A percentile compares a stretch with the other conserved stretches of the same genome.
Evolutionary conservation across 2,888 invertebrate genomes (phyloP).

Genomic region (Dascillus cervinus): DNA sequence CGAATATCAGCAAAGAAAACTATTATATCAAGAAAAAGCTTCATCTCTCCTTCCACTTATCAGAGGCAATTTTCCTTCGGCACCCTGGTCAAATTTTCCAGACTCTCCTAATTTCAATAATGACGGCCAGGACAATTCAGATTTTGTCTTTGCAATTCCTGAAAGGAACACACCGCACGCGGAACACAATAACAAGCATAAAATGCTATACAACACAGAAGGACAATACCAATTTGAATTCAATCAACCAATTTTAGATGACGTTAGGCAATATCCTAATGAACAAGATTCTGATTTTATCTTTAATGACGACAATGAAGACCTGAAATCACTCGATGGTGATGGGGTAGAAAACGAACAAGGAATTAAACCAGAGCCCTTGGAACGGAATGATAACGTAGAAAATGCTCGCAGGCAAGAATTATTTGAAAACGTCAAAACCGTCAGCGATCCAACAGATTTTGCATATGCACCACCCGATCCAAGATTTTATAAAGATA

Average conservation of each 20-base stretch:
- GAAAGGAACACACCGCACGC: no score
- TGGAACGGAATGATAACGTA: neutral
- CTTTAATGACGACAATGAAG: conserved; percentile 23
- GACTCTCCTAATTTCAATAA: neutral
- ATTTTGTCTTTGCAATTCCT: neutral
- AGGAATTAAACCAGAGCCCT: no score
- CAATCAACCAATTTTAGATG: conserved; percentile 25
- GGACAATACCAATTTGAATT: conserved; percentile 17
- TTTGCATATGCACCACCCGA: conserved; percentile 39
- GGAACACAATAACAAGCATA: no score
- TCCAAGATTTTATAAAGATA: conserved; percentile 33
- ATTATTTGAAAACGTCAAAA: conserved; percentile 19
- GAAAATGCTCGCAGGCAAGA: conserved; percentile 6
- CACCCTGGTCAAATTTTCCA: neutral
- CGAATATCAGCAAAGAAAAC: no score
- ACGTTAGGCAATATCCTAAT: conserved; percentile 24
- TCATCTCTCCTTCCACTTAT: neutral
- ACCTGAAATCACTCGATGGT: neutral
- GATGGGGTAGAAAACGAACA: neutral
- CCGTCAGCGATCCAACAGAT: conserved; percentile 30
- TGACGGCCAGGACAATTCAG: neutral
- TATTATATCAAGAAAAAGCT: no score
- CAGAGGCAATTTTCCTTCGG: neutral
- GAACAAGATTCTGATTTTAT: conserved; percentile 26
- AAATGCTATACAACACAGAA: no score